Percentiles rank a stretch among this genome's conserved stretches.
These are phyloP conservation scores for Chlorodrepanis virens DNA, from an alignment of 2,113 vertebrate genomes.

Conservation along the genomic window DNA sequence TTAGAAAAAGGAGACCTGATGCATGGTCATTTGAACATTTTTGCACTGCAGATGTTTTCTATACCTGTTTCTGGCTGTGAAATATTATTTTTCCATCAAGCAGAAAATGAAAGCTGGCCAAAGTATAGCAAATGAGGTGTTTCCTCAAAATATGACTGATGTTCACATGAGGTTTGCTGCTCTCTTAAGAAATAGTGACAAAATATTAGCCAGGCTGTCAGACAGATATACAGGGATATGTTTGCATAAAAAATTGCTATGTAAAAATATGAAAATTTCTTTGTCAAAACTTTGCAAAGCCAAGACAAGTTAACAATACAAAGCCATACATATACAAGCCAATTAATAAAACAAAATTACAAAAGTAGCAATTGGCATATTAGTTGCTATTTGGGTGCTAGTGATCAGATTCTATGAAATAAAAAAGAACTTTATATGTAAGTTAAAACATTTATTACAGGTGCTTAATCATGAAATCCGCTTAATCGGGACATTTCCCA, in stretches of 20 bases:
- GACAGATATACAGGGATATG: neutral
- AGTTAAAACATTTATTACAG: slow-evolving; percentile 69
- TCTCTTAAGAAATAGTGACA: neutral
- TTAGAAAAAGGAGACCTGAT: neutral
- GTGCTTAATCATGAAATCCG: slow-evolving; percentile 59
- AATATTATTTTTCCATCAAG: neutral
- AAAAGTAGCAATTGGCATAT: neutral
- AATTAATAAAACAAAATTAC: slow-evolving; percentile 20
- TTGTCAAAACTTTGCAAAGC: neutral
- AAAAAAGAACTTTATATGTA: slow-evolving; percentile 50
- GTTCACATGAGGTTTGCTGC: neutral
- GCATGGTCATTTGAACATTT: neutral
- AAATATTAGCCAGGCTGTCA: neutral
- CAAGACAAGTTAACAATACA: neutral
- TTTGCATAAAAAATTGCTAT: neutral
- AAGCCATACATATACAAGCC: neutral
- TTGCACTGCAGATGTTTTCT: neutral
- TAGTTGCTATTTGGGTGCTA: neutral
- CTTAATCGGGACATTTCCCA: slow-evolving; percentile 69
- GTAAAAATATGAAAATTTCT: neutral
- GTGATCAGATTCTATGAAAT: slow-evolving; percentile 8
- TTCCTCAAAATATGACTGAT: neutral
- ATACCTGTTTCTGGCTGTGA: neutral
- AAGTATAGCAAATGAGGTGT: neutral
- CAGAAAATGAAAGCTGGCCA: neutral